Base-by-base conservation (phyloP, 2,797 vertebrate genomes). In the Diglossa cyanea region DNA sequence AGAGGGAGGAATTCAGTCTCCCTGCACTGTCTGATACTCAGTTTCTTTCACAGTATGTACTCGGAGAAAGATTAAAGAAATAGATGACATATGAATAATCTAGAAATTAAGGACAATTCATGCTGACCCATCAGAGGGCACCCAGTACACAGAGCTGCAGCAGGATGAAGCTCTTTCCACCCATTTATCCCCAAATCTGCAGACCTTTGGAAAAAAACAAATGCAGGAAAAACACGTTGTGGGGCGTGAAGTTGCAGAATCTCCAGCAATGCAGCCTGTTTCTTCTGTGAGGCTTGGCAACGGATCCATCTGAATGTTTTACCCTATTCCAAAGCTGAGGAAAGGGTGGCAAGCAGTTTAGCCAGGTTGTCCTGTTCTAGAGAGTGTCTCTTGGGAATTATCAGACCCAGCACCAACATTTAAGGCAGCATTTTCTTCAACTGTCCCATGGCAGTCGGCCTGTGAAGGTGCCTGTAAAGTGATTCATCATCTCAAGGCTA, bases 191-290 rank as follows among this genome's bases (percentile, higher is more conserved):
- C 31, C 35, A 66, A 42, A 62, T 24, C 39, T 76, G 15, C 7
- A 42, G 6, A 39, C 2, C 9, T 15, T 7, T 37, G 31, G 5
- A 13, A 16, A 54, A 60, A 47, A 47, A 47, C 9, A 77, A 51
- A 50, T 10, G 1, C 4, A 7, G 19, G 12, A 13, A 21, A 21
- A 54, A 54, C 8, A 21, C 4, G 2, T 0, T 21, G 13, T n/a
- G 53, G 19, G 31, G 1, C 6, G 2, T 54, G 53, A 54, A 54
- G 53, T 33, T 55, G 53, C 20, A 14, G 31, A 55, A 55, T 55
- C 21, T 54, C 19, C 53, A 21, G 20, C 53, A 54, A n/a, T n/a
- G 53, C 53, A 54, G 31, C 19, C 8, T 31, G 30, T 31, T 31
- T 53, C 11, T 53, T 20, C 4, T 53, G 11, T 31, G 4, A 2